Evolutionary conservation across 2,797 vertebrate species (phyloP).

Genomic region (Coregonus ussuriensis): DNA sequence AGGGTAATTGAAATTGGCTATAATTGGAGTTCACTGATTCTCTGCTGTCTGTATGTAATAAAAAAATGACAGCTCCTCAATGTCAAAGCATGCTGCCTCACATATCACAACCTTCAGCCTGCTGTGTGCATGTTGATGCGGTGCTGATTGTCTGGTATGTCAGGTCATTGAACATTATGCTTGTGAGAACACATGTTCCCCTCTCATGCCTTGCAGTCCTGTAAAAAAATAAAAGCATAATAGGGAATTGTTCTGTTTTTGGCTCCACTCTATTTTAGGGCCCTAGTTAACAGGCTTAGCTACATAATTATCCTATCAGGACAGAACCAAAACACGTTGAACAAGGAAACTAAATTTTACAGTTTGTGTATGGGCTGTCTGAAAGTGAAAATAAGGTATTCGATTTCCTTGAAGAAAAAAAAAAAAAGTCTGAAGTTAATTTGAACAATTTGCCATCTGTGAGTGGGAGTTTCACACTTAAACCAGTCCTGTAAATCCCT

Average conservation of each 20-base stretch:
- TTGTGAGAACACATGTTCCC: slow-evolving; percentile 7
- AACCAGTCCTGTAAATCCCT: neutral
- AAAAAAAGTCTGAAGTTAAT: slow-evolving; percentile 8
- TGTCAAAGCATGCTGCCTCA: slow-evolving; percentile 12
- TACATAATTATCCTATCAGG: neutral
- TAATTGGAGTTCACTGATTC: neutral
- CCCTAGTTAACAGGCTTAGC: neutral
- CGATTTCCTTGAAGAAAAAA: neutral
- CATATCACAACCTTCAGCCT: neutral
- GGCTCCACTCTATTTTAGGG: neutral
- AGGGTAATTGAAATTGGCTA: neutral
- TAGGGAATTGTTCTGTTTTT: neutral
- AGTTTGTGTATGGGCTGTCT: neutral
- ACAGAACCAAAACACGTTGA: neutral
- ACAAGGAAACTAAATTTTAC: neutral
- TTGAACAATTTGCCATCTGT: slow-evolving; percentile 5
- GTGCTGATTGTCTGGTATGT: slow-evolving; percentile 2
- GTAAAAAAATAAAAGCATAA: neutral
- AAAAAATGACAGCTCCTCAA: slow-evolving; percentile 3
- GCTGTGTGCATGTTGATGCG: slow-evolving; percentile 10
- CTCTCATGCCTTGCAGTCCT: slow-evolving; percentile 8
- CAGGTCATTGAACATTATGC: slow-evolving; percentile 4
- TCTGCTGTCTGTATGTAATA: slow-evolving; percentile 17
- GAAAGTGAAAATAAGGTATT: neutral
- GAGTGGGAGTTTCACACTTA: slow-evolving; percentile 28